These are phyloP conservation scores for Acropora tenuis DNA, from an alignment of 64 coral and sea anemone genomes.

Conservation along the genomic window DNA sequence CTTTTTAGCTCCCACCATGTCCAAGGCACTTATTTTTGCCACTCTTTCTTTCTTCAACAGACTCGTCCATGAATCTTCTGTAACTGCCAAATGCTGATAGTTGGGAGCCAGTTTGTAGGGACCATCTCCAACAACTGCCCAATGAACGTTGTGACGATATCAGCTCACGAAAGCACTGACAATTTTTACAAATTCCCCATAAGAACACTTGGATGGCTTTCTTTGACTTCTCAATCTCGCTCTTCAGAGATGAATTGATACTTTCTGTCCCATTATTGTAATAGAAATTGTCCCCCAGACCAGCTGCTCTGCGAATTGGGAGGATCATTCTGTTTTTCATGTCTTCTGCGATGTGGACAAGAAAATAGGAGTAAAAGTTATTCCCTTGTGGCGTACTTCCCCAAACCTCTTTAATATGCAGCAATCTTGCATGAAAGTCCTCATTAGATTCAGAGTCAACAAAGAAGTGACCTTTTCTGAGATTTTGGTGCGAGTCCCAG, in stretches of 20 bases:
- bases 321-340: conserved; percentile 64
- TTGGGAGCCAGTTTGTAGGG: no score
- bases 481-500: conserved; percentile 28
- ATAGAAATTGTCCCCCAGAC: conserved; percentile 42
- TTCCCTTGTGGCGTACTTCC: conserved; percentile 34
- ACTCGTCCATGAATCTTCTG: conserved; percentile 13
- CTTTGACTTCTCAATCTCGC: conserved; percentile 38
- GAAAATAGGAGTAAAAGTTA: conserved; percentile 46
- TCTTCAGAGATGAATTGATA: conserved; percentile 58
- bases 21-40: background rate
- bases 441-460: conserved; percentile 48
- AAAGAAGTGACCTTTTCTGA: conserved; percentile 23
- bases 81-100: no score
- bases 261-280: conserved; percentile 64
- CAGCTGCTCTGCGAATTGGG: conserved; percentile 24
- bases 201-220: conserved; percentile 48
- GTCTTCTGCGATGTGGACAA: conserved; percentile 38
- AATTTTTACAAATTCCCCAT: conserved; percentile 18
- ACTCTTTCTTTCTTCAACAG: background rate
- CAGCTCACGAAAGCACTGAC: background rate
- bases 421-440: conserved; percentile 26
- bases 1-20: background rate
- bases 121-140: no score
- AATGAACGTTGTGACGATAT: no score
- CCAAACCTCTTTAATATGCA: conserved; percentile 27